Base-by-base conservation (phyloP, 1,140 invertebrate species). In the Euura lappo region DNA sequence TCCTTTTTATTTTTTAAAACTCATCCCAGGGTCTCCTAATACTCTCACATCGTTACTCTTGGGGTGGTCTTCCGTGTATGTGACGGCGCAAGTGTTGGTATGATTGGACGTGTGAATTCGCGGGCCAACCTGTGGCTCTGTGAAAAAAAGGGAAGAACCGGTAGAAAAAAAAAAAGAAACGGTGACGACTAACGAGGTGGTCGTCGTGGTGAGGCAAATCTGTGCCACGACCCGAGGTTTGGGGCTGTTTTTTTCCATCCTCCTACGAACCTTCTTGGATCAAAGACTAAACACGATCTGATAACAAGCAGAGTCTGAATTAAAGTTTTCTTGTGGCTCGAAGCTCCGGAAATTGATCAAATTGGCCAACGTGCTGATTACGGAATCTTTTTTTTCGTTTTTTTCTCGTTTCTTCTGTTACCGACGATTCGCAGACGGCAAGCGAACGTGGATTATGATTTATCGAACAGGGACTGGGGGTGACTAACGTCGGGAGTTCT, bases 1-100 rank as follows among this genome's bases (percentile, higher is more conserved):
- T 65, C 67, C 45, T 72, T 69, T 60, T 60, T 60, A 60, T 60
- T 60, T 60, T 60, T 60, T 6, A 28, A 28, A 28, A 28, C 28
- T 28, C 28, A 60, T 60, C 51, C 13, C 8, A 11, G 8, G 51
- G 51, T 60, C 51, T n/a, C 8, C 51, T 3, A 3, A 60, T 11
- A 60, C 51, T 60, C 51, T 60, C 8, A 60, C 13, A 60, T n/a
- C 13, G 51, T 60, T 60, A 60, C 51, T 60, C 51, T 60, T 60
- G 51, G 51, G 3, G 51, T 60, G 13, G 51, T 8, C 3, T 8
- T 11, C 8, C 51, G 51, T n/a, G 10, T n/a, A n/a, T 11, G 51
- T 60, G 51, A 11, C 6, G 51, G 51, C 13, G 8, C 8, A 3
- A 60, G 47, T 28, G 28, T 51, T 51, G 51, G 51, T 60, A 60